Percentiles rank a stretch among this genome's conserved stretches.
phyloP scores from a whole-genome alignment of 1,140 invertebrate genomes.

The Drusus annulatus region DNA sequence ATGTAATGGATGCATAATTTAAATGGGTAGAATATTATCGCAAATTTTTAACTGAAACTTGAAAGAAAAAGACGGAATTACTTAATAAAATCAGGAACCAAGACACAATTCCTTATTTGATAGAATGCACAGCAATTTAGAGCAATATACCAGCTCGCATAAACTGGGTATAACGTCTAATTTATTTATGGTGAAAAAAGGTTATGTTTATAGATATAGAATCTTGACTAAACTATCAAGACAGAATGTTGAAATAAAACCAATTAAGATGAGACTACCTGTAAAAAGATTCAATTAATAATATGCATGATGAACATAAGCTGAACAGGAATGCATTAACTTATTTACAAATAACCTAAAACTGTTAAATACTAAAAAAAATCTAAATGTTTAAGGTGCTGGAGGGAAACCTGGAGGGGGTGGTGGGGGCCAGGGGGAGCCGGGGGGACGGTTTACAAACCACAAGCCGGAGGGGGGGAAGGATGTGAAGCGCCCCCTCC shows the following conservation, averaged over 20 bases:
- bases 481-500: conserved; percentile 10
- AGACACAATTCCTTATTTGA: too few species aligned
- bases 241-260: background rate
- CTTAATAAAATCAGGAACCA: too few species aligned
- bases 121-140: too few species aligned
- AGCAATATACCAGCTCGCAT: too few species aligned
- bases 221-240: background rate
- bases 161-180: too few species aligned
- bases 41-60: too few species aligned
- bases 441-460: conserved; percentile 16
- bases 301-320: conserved; percentile 11
- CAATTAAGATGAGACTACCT: conserved; percentile 6
- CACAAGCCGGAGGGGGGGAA: conserved; percentile 29
- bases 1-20: too few species aligned
- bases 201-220: background rate
- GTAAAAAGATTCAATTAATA: background rate
- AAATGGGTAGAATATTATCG: too few species aligned
- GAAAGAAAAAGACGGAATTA: too few species aligned
- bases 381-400: background rate
- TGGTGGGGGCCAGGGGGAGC: conserved; percentile 23
- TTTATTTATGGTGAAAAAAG: too few species aligned
- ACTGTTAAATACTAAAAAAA: background rate
- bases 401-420: conserved; percentile 34
- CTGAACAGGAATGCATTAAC: conserved; percentile 20
- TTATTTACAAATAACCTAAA: conserved; percentile 27